Evolutionary conservation across 2,797 vertebrate genomes (phyloP), one percentile per base, ranked within the genome.

Genomic region (Cynopterus sphinx): DNA sequence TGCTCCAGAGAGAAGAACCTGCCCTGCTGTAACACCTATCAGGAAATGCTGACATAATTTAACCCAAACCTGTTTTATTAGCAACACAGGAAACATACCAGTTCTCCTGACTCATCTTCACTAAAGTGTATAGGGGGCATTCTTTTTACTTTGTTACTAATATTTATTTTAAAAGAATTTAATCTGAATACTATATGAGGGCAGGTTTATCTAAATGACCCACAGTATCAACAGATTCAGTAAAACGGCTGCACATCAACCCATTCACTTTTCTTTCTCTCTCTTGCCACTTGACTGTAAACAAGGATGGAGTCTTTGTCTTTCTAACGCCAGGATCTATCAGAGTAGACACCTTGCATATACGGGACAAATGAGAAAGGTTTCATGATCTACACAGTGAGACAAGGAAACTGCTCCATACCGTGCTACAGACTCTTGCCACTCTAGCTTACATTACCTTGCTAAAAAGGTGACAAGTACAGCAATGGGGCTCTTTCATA

Each of bases 51-150:
- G 16, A 36, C 39, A 0, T 3, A 28, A 33, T 17, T 46, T 9
- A 74, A 71, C 90, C 87, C 90, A 87, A 67, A 78, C 39, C 67
- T 65, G 85, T 90, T 87, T 53, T 49, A 39, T 51, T 33, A 78
- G 55, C 83, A 74, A 46, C 33, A 51, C 65, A 26, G 83, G 90
- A 79, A 81, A 70, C 65, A 46, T n/a, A 77, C 65, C 55, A 51
- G 39, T 71, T 77, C 26, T 65, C 53, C 11, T 21, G 43, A 46
- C 39, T 55, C 41, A 65, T 68, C 61, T 21, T 67, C 24, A 31
- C 59, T 46, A 41, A 57, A 88, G 83, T 61, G 53, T 13, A 12
- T 2, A n/a, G 43, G 41, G 39, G 41, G 2, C 9, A 24, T 49
- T 26, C 46, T 75, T 83, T 73, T 83, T 9, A 61, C 31, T n/a